Evolutionary conservation across 2,888 invertebrate species (phyloP).

Genomic region (Drosophila melanosoma): DNA sequence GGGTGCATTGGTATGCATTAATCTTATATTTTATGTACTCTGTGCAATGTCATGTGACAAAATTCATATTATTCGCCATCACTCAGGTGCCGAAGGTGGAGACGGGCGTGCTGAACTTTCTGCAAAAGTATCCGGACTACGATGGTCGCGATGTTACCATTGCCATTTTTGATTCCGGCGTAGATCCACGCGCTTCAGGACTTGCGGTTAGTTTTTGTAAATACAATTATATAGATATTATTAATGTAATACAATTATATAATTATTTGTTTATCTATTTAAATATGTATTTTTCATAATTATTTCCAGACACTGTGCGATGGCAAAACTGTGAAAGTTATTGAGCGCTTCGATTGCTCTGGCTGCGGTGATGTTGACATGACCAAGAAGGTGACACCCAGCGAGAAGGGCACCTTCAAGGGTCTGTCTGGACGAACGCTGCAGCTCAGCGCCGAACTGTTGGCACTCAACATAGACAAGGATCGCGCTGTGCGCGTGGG

Average conservation of each 20-base stretch:
- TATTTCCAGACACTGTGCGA: constrained; percentile 92
- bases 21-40: background rate
- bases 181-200: constrained; percentile 98
- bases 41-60: background rate
- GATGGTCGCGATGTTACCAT: constrained; percentile 97
- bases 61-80: background rate
- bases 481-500: constrained; percentile 95
- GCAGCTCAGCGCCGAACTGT: constrained; percentile 86
- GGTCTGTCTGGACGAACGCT: constrained; percentile 95
- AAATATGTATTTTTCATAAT: background rate
- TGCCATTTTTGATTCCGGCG: constrained; percentile 98
- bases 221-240: background rate
- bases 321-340: constrained; percentile 93
- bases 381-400: constrained; percentile 89
- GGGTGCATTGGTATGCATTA: constrained; percentile 88
- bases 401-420: constrained; percentile 90
- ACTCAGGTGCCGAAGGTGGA: constrained; percentile 92
- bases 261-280: background rate
- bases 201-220: constrained; percentile 88
- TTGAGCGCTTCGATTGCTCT: constrained; percentile 97
- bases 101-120: constrained; percentile 94
- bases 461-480: constrained; percentile 88
- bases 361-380: constrained; percentile 99
- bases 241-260: background rate
- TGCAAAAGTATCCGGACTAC: constrained; percentile 94